A percentile compares a stretch with the other conserved stretches of the same genome.
Conservation (phyloP, 64 coral and sea anemone species). For the Orbicella faveolata region DNA sequence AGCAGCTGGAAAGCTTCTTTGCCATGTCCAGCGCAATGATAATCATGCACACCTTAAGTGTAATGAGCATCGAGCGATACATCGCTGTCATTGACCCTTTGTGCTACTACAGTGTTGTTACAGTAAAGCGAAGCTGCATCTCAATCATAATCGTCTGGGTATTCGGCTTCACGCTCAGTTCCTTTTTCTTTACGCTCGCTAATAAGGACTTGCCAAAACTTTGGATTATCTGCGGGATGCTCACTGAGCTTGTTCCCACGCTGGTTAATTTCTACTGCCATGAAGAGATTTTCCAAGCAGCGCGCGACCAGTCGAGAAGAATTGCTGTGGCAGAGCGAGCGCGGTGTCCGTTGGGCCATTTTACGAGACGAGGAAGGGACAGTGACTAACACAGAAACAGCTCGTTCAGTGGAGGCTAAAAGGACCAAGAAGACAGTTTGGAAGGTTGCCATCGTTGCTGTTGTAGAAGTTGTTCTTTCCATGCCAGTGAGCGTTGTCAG, state of each 20-base stretch:
- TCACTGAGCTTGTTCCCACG: conserved; percentile 10
- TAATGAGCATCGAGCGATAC: conserved; percentile 34
- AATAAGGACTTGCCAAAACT: conserved; percentile 21
- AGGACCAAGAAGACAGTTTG: conserved; percentile 7
- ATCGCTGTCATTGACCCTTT: conserved; percentile 37
- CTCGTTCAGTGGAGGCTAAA: background rate
- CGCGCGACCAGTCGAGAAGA: background rate
- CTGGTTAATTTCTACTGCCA: conserved; percentile 19
- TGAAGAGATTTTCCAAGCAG: conserved; percentile 2
- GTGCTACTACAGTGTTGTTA: conserved; percentile 34
- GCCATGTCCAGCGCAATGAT: conserved; percentile 9
- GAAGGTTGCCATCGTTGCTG: conserved; percentile 3
- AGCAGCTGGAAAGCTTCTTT: conserved; percentile 35
- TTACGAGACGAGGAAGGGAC: background rate
- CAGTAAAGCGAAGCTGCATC: conserved; percentile 18
- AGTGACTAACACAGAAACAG: background rate
- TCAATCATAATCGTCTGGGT: conserved; percentile 23
- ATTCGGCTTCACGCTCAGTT: conserved; percentile 28
- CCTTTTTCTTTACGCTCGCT: background rate
- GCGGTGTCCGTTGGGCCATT: background rate
- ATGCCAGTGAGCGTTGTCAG: conserved; percentile 8
- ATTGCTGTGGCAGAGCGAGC: conserved; percentile 10
- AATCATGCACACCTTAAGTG: background rate
- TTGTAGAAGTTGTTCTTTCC: background rate
- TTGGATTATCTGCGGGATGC: conserved; percentile 20